Conservation (phyloP, 2,888 invertebrate genomes). For the Junonia oenone region DNA sequence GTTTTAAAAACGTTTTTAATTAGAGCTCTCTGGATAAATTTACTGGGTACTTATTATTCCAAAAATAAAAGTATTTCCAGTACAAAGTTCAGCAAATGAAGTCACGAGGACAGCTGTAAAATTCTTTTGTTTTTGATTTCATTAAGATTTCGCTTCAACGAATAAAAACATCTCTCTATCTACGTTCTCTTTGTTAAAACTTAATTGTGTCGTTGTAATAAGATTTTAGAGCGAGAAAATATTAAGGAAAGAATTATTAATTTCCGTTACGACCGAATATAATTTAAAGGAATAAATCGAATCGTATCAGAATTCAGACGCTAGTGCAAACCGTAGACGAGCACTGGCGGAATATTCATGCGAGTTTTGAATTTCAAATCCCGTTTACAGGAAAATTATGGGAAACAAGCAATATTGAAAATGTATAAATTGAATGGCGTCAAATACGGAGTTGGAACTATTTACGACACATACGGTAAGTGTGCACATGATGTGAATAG, state of each 20-base stretch:
- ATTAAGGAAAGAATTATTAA: slow-evolving; percentile 4
- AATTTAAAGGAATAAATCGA: slow-evolving; percentile 22
- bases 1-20: too few species aligned
- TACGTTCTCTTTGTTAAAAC: background rate
- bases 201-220: background rate
- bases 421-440: slow-evolving; percentile 43
- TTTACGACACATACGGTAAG: slow-evolving; percentile 45
- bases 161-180: too few species aligned
- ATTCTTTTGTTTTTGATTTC: background rate
- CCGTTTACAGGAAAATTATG: slow-evolving; percentile 60
- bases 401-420: slow-evolving; percentile 56
- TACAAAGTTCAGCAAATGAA: background rate
- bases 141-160: background rate
- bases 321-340: slow-evolving; percentile 24
- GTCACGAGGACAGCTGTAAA: background rate
- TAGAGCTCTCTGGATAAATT: background rate
- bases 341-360: slow-evolving; percentile 38
- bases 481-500: slow-evolving; percentile 1
- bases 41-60: background rate
- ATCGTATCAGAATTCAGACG: slow-evolving; percentile 26
- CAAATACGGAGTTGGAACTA: slow-evolving; percentile 55
- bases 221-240: background rate
- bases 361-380: slow-evolving; percentile 39
- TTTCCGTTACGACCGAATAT: slow-evolving; percentile 8
- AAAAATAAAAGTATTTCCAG: background rate